Base-by-base conservation (phyloP, 2,113 vertebrate species). In the Ceyx cyanopectus region DNA sequence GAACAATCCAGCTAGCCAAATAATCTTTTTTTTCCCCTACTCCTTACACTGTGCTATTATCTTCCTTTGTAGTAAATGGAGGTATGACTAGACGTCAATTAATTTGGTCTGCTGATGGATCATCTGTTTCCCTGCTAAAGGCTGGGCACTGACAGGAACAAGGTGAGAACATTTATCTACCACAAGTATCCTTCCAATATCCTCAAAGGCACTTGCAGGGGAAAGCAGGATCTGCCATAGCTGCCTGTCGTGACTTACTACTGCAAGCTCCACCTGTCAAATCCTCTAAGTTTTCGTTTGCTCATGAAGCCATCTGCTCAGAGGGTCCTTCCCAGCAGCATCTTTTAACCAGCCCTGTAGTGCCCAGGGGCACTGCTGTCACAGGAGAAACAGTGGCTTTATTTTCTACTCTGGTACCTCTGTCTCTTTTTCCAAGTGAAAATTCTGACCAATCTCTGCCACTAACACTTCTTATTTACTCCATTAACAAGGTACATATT, bases 51-150 rank as follows among this genome's bases (percentile, higher is more conserved):
- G 60, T 70, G 83, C 72, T 21, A 29, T 74, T 77, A 79, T 69
- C 72, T 93, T 51, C 34, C 58, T 70, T 85, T 77, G 45, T 81
- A 80, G 76, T 80, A 88, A 66, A 73, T 0, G 3, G 3, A 83
- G 86, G 80, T 50, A 83, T 32, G 32, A 81, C 14, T 60, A 46
- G 56, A 80, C 83, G 77, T 88, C 86, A 92, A 74, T 92, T 85
- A 83, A 72, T 81, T 58, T 48, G 51, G 51, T 18, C 76, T 93
- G 82, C 72, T 51, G 76, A 77, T 14, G 46, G 85, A 85, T 90
- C 89, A 83, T 58, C 76, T 26, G 24, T 80, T 88, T 85, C 65
- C 60, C 63, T 77, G 89, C 85, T 88, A 94, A 80, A 83, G 41
- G 50, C 77, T 61, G 32, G 21, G 77, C 18, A 66, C 45, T 66